phyloP scores from a whole-genome alignment of 2,113 vertebrate species.

The Ia io region DNA sequence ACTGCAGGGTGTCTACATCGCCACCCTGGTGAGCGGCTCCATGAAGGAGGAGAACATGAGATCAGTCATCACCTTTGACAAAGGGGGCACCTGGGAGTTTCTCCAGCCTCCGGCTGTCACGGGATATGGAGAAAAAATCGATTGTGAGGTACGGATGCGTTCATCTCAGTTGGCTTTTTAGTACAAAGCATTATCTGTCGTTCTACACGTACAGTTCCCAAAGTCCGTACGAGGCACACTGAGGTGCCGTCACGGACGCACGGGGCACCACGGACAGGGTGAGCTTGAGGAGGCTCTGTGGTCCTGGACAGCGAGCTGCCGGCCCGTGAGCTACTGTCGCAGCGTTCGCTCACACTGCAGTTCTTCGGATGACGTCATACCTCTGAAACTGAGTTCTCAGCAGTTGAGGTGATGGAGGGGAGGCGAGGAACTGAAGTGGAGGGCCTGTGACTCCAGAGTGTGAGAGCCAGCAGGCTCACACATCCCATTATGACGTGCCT shows the following conservation, averaged over 20 bases:
- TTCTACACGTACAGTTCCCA: neutral
- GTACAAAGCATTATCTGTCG: neutral
- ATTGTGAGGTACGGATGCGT: constrained; percentile 88
- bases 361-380: neutral
- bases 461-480: neutral
- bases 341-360: neutral
- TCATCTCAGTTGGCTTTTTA: neutral
- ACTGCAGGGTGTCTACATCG: constrained; percentile 93
- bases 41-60: constrained; percentile 96
- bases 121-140: constrained; percentile 90
- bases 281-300: neutral
- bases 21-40: constrained; percentile 93
- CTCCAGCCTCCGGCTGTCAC: constrained; percentile 91
- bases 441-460: neutral
- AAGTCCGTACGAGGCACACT: neutral
- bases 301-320: neutral
- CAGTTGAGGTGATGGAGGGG: neutral
- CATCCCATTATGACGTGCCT: neutral
- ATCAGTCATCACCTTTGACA: constrained; percentile 98
- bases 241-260: neutral
- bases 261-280: neutral
- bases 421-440: neutral
- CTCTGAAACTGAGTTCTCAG: neutral
- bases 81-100: constrained; percentile 98
- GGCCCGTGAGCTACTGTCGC: neutral